Base-by-base conservation (phyloP, 2,113 vertebrate species). In the Anarrhichthys ocellatus region DNA sequence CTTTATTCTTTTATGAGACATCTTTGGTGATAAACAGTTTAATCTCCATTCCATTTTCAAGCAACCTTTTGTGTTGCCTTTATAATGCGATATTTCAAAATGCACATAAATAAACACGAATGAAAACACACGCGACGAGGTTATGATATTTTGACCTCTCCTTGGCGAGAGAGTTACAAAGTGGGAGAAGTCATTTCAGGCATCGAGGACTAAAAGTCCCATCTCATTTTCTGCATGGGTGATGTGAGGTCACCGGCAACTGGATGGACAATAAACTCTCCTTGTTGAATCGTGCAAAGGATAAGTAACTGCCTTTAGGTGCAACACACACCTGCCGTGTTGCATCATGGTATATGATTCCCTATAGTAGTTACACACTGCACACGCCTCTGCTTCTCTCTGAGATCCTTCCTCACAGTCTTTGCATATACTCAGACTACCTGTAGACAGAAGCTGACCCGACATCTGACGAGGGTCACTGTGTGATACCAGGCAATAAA, bases 401-500 rank as follows among this genome's bases (percentile, higher is more conserved):
- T 64, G 52, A 17, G 14, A 50, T 59, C 2, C 1, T 36, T n/a
- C 36, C n/a, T 38, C n/a, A 42, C 71, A 62, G 34, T 27, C 50
- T 66, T 54, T 0, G 20, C 67, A 64, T 15, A 52, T 48, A 38
- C 48, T 48, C 42, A 48, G 6, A 67, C 50, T 40, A 62, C 64
- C 40, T 63, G 48, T 15, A 17, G 73, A 66, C 46, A 59, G 11
- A 17, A 56, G 64, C 42, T 40, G 56, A 80, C 62, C 67, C 0
- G 9, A 17, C 54, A 40, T 84, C 76, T 48, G 64, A 44, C 66
- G 40, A 9, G 27, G 82, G 66, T 79, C 73, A 40, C 59, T 69
- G 46, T 63, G 38, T 72, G 71, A 84, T 87, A 87, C 81, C 36
- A 40, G 78, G 56, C 29, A 85, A 75, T 80, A 82, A 70, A 73